Percentiles rank a stretch among this genome's conserved stretches.
These are phyloP conservation scores for Toxotes jaculatrix DNA, from an alignment of 2,113 vertebrate genomes.

Conservation along the genomic window DNA sequence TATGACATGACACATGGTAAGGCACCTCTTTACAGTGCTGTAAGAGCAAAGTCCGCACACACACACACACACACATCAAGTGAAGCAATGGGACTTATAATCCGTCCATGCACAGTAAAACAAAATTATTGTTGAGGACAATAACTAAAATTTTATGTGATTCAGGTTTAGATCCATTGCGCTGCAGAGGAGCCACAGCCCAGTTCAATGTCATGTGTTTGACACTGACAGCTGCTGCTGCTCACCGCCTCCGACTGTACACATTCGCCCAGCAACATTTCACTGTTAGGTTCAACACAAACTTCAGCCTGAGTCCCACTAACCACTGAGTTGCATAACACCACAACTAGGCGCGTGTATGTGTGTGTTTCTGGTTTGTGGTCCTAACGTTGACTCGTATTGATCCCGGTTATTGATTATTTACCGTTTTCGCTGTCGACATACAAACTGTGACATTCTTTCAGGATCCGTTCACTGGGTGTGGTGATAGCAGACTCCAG, in stretches of 20 bases:
- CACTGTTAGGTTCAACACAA: background rate
- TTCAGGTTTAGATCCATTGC: no score
- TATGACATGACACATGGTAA: background rate
- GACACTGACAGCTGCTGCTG: slow-evolving; percentile 65
- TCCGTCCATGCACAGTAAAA: background rate
- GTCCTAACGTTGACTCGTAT: background rate
- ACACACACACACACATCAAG: no score
- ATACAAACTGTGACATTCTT: slow-evolving; percentile 85
- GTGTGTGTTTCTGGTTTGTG: background rate
- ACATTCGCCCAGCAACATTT: background rate
- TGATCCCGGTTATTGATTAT: slow-evolving; percentile 1
- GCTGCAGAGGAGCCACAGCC: no score
- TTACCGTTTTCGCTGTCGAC: slow-evolving; percentile 86
- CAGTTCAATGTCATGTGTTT: slow-evolving; percentile 47
- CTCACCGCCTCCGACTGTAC: background rate
- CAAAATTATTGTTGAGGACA: background rate
- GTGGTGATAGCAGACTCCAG: slow-evolving; percentile 83
- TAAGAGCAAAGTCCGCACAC: no score
- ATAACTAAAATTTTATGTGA: background rate
- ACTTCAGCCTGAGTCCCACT: background rate
- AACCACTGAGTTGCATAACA: slow-evolving; percentile 26
- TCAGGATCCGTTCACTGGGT: slow-evolving; percentile 84
- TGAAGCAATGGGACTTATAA: no score
- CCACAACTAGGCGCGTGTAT: background rate
- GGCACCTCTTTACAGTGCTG: no score